Evolutionary conservation across 2,113 vertebrate genomes (phyloP), one percentile per base, ranked within the genome.

Genomic region (Origma solitaria): DNA sequence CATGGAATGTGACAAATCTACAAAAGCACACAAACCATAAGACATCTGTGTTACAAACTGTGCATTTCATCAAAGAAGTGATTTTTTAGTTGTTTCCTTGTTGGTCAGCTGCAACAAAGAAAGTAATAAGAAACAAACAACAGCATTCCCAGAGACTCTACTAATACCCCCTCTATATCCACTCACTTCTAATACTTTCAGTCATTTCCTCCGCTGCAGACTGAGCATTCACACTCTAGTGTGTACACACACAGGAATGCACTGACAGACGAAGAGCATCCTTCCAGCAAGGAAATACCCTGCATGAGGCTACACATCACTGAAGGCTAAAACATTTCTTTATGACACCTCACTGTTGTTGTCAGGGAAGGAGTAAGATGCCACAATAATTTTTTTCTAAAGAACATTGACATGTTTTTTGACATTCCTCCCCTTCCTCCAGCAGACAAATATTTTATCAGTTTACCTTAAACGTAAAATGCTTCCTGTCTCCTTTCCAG

Each of bases 401-500:
- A 70, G 65, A 84, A 44, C 2, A 4, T 21, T 47, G 35, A 20
- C 15, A 51, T 3, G 21, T 68, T 88, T 92, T 40, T 79, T 58
- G 38, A 92, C 62, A 84, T 81, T 71, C 77, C 64, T 95, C 76
- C 80, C 35, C 54, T 87, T 92, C 45, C 82, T 95, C 58, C 37
- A 95, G 61, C 25, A 95, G 96, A 88, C 40, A 95, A 82, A 80
- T 44, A 96, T 90, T 96, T 96, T 88, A 96, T 93, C 92, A 65
- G 20, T 93, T 97, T 97, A 97, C 98, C 97, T 97, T 96, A 61
- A 88, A 92, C 79, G 90, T 78, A 94, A 89, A 82, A 89, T 1
- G 57, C 75, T 95, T 97, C 80, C 86, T 71, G 86, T 90, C 76
- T 97, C 80, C 95, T 96, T 86, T 78, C 90, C 88, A 81, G 53